These are phyloP conservation scores for Adineta ricciae DNA, from an alignment of 2,888 invertebrate species.

Conservation along the genomic window DNA sequence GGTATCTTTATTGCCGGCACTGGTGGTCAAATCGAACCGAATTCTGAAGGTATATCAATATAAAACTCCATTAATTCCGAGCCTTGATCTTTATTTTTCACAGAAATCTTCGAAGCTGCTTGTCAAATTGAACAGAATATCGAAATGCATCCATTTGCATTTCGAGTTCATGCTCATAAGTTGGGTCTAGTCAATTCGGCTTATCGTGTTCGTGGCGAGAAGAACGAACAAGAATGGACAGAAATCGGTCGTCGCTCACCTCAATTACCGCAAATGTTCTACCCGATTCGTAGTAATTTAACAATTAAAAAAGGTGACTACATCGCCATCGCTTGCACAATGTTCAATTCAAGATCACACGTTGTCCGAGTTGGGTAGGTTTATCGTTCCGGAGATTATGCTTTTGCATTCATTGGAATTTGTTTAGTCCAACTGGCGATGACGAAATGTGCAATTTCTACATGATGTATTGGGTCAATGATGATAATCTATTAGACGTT, in stretches of 20 bases:
- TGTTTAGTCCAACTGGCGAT: slow-evolving; percentile 41
- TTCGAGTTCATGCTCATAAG: slow-evolving; percentile 32
- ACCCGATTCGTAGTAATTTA: slow-evolving; percentile 42
- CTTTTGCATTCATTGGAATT: too few species aligned
- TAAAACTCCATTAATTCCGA: too few species aligned
- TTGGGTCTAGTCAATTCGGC: slow-evolving; percentile 42
- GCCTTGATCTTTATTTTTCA: not conserved
- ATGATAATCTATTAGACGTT: slow-evolving; percentile 37
- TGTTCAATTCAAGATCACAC: slow-evolving; percentile 38
- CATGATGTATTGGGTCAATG: slow-evolving; percentile 46
- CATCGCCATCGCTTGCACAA: slow-evolving; percentile 42
- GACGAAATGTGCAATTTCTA: slow-evolving; percentile 50
- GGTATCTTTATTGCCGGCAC: not conserved
- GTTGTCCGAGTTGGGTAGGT: slow-evolving; percentile 32
- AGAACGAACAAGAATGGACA: slow-evolving; percentile 42
- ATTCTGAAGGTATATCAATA: not conserved
- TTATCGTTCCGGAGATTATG: too few species aligned
- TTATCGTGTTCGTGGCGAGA: slow-evolving; percentile 41
- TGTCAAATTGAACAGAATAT: slow-evolving; percentile 30
- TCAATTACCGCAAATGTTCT: slow-evolving; percentile 48
- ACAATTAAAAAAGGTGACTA: slow-evolving; percentile 42
- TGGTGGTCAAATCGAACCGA: not conserved
- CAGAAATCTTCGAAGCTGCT: slow-evolving; percentile 30
- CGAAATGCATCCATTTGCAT: slow-evolving; percentile 34
- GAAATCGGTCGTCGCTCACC: slow-evolving; percentile 47